These are phyloP conservation scores for Oreochromis spilurus DNA, from an alignment of 2,113 vertebrate genomes.

Conservation along the genomic window DNA sequence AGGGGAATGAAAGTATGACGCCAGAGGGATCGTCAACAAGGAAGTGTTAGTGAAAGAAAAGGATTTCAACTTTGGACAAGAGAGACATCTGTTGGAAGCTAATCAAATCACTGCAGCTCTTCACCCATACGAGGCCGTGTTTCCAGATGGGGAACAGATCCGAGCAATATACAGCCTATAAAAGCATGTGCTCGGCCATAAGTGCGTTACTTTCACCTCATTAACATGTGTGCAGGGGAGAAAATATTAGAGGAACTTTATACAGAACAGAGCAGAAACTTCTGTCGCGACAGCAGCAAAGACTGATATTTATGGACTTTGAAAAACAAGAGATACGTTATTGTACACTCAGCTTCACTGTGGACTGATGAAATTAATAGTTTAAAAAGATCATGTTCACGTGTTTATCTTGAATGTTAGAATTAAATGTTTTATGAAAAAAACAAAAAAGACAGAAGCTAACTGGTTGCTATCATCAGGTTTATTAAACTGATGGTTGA, in stretches of 20 bases:
- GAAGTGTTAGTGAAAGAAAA: not conserved
- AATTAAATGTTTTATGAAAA: not conserved
- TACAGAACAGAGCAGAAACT: not conserved
- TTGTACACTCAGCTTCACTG: not conserved
- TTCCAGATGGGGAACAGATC: not conserved
- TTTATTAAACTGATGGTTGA: not conserved
- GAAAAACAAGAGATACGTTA: not conserved
- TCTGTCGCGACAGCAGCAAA: not conserved
- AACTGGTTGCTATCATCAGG: not conserved
- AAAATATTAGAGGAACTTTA: no score
- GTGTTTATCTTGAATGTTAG: not conserved
- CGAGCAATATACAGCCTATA: not conserved
- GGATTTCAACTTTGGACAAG: not conserved
- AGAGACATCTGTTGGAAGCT: slow-evolving; percentile 1
- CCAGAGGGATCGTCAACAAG: not conserved
- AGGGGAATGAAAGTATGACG: not conserved
- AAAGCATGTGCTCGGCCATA: not conserved
- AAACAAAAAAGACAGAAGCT: not conserved
- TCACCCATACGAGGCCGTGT: not conserved
- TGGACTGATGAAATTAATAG: not conserved
- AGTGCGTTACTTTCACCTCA: not conserved
- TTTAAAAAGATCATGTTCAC: not conserved
- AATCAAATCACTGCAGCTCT: not conserved
- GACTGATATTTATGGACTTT: not conserved
- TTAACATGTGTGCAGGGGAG: not conserved